Conservation (phyloP, 2,888 invertebrate species). For the Lomographa bimaculata region DNA sequence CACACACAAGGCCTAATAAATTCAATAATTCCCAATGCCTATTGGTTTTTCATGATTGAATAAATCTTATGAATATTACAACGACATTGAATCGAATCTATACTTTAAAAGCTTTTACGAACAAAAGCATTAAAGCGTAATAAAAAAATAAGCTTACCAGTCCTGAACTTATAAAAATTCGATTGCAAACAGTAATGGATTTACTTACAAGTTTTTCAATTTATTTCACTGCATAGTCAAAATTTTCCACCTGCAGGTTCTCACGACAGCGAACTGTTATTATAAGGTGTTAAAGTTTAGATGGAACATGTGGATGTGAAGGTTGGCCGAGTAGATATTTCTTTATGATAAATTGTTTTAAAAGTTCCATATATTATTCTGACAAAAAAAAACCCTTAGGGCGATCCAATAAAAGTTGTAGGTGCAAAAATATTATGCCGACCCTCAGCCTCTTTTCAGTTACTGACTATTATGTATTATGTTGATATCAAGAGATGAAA, state of each 20-base stretch:
- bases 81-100: too few relatives aligned
- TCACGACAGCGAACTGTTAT: conserved; percentile 2
- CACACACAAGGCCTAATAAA: too few relatives aligned
- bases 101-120: too few relatives aligned
- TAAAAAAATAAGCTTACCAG: conserved; percentile 21
- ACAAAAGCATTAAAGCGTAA: conserved; percentile 10
- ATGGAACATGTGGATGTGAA: not conserved
- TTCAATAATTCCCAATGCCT: too few relatives aligned
- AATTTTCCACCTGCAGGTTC: conserved; percentile 14
- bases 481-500: too few relatives aligned
- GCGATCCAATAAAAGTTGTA: too few relatives aligned
- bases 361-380: not conserved
- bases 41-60: too few relatives aligned
- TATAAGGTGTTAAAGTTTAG: not conserved
- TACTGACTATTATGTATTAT: too few relatives aligned
- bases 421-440: too few relatives aligned
- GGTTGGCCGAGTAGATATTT: conserved; percentile 1
- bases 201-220: conserved; percentile 24
- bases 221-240: conserved; percentile 14
- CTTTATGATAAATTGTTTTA: conserved; percentile 4
- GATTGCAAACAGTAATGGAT: conserved; percentile 12
- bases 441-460: too few relatives aligned
- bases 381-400: not conserved
- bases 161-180: conserved; percentile 18
- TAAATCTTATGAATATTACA: too few relatives aligned